Evolutionary conservation across 2,113 vertebrate species (phyloP).

Genomic region (human (Homo sapiens)): DNA sequence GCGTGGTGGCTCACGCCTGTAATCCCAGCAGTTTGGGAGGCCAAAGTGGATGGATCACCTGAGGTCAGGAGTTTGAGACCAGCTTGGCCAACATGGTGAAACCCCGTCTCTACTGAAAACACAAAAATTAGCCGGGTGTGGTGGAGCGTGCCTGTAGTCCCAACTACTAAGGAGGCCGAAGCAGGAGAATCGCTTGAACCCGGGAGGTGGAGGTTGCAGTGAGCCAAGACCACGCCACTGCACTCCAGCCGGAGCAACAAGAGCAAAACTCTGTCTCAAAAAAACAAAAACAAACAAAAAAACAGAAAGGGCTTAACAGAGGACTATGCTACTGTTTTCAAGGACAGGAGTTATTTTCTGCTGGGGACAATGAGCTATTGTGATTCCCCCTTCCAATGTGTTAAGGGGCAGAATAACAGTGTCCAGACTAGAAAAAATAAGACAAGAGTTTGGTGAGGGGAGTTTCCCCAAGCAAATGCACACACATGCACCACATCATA

Average conservation of each 20-base stretch:
- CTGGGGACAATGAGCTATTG: conserved; percentile 72
- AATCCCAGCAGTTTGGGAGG: no score
- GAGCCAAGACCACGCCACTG: not conserved
- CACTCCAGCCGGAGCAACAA: not conserved
- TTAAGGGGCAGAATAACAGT: conserved; percentile 71
- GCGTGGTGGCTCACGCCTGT: no score
- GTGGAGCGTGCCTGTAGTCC: not conserved
- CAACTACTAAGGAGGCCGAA: not conserved
- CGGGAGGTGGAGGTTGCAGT: not conserved
- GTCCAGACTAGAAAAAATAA: not conserved
- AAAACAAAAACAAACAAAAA: not conserved
- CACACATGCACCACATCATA: not conserved
- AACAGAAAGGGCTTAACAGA: conserved; percentile 63
- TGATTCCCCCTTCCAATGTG: conserved; percentile 65
- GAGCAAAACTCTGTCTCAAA: not conserved
- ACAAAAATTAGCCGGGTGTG: no score
- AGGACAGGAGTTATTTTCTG: conserved; percentile 70
- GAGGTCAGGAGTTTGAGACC: no score
- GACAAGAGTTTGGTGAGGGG: no score
- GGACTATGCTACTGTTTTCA: conserved; percentile 71
- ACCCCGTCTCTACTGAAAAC: no score
- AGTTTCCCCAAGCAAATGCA: not conserved
- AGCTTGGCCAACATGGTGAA: no score
- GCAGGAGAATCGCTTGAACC: not conserved
- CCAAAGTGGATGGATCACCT: no score